These are phyloP conservation scores for Monarcha castaneiventris DNA, from an alignment of 2,113 vertebrate genomes.

Conservation along the genomic window DNA sequence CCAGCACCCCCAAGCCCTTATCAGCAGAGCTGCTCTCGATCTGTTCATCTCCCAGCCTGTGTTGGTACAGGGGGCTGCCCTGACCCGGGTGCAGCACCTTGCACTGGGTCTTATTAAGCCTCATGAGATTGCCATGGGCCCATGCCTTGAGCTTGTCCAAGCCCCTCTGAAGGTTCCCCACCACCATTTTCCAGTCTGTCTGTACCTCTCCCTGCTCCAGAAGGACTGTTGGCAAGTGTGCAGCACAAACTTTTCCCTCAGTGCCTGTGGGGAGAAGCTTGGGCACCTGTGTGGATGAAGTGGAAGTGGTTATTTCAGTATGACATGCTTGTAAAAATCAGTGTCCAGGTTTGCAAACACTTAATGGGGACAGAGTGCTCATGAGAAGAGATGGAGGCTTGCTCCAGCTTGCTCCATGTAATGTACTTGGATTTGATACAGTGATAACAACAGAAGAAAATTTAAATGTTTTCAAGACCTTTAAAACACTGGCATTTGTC, in stretches of 20 bases:
- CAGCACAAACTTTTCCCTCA: background rate
- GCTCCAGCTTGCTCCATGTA: no score
- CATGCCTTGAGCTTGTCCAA: background rate
- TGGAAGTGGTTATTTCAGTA: accelerated
- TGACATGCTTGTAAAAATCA: background rate
- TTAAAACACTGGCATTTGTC: background rate
- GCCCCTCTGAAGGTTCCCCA: background rate
- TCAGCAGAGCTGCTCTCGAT: accelerated
- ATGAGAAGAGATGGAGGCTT: background rate
- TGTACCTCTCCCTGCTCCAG: background rate
- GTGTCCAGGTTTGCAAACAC: background rate
- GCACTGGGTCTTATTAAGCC: background rate
- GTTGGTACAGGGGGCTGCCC: no score
- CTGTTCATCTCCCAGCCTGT: no score
- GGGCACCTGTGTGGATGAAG: accelerated
- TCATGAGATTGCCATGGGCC: background rate
- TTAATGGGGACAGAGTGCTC: background rate
- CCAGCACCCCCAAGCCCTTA: background rate
- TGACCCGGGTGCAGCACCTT: background rate
- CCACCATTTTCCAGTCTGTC: background rate
- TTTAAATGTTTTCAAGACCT: background rate
- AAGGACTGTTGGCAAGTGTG: background rate
- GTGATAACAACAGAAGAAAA: accelerated
- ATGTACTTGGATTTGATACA: background rate
- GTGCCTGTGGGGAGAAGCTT: background rate